A percentile compares a stretch with the other conserved stretches of the same genome.
Conservation (phyloP, 2,113 vertebrate species). For the Chlamydotis undulata region DNA sequence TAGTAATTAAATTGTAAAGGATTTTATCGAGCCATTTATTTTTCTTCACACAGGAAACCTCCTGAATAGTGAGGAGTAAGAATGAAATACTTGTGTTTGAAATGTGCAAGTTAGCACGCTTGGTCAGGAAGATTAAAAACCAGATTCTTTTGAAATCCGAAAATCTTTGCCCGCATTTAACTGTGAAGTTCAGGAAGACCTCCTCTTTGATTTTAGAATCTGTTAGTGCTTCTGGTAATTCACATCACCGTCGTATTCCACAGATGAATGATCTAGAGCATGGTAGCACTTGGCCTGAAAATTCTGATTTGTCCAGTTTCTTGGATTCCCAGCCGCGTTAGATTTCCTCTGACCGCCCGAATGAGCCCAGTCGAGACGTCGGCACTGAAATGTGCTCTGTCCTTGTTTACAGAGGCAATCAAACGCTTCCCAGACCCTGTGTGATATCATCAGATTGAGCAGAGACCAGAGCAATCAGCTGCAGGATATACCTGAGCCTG, state of each 20-base stretch:
- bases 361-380: background rate
- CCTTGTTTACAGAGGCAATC: constrained; percentile 87
- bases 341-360: background rate
- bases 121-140: background rate
- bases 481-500: constrained; percentile 85
- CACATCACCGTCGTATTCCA: accelerated
- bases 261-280: background rate
- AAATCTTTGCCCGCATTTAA: background rate
- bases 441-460: constrained; percentile 93
- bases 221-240: background rate
- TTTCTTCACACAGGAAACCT: background rate
- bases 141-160: background rate
- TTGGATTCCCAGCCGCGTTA: background rate
- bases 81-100: background rate
- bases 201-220: background rate
- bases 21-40: background rate
- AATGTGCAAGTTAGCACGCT: background rate
- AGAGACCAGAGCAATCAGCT: constrained; percentile 93
- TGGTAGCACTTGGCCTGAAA: background rate
- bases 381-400: background rate
- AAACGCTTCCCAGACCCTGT: constrained; percentile 95
- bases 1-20: too few relatives aligned
- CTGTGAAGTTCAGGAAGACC: background rate
- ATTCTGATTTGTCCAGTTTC: too few relatives aligned
- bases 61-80: background rate